Evolutionary conservation across 2,888 invertebrate genomes (phyloP).

Genomic region (Ashinkailepas kermadecensis): DNA sequence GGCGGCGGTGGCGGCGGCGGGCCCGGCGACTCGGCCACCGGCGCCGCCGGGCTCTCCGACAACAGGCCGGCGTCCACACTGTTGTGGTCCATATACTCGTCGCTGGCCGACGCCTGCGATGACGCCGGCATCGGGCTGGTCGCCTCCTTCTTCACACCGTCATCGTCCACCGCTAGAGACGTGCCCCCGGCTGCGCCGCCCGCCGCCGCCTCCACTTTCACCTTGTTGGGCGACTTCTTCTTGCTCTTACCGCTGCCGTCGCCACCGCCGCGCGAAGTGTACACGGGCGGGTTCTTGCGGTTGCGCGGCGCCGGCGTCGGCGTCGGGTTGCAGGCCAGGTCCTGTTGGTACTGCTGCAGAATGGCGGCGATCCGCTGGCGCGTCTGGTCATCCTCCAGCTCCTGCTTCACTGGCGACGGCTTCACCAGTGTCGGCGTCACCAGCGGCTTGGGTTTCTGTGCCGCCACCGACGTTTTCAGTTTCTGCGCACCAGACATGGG

Average conservation of each 20-base stretch:
- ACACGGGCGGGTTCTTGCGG: conserved; percentile 34
- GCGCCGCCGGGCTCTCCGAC: neutral
- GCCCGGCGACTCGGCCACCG: neutral
- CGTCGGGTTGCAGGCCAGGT: conserved; percentile 32
- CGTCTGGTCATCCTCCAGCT: conserved; percentile 34
- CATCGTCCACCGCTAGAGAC: neutral
- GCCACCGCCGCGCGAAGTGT: conserved; percentile 32
- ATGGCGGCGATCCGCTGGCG: conserved; percentile 33
- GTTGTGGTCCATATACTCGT: neutral
- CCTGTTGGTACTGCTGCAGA: conserved; percentile 33
- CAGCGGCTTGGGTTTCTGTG: conserved; percentile 28
- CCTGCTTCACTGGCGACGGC: conserved; percentile 34
- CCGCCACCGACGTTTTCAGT: neutral
- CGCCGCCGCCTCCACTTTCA: conserved; percentile 27
- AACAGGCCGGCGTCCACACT: neutral
- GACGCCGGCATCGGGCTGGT: neutral
- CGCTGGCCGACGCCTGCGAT: neutral
- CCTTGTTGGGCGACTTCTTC: conserved; percentile 33
- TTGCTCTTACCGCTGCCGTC: conserved; percentile 33
- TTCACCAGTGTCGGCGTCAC: conserved; percentile 32
- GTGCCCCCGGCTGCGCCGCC: neutral
- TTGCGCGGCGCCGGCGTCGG: conserved; percentile 34
- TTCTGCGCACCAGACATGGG: conserved; percentile 21
- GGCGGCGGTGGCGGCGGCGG: neutral
- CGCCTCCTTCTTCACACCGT: neutral